Evolutionary conservation across 2,113 vertebrate species (phyloP).

Genomic region (Anhinga rufa): DNA sequence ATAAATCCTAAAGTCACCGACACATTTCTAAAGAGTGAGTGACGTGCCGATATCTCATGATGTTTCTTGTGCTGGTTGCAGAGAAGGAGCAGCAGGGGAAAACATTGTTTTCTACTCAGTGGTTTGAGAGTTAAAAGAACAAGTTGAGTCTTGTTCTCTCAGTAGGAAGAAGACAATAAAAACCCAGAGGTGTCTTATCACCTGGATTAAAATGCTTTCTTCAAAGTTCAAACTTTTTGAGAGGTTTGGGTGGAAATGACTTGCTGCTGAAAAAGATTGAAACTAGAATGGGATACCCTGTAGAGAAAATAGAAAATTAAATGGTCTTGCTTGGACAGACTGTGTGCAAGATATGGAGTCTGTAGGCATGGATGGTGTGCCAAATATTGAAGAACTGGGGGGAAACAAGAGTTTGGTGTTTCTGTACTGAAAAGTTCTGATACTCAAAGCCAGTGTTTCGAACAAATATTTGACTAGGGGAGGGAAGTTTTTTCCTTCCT

Average conservation of each 20-base stretch:
- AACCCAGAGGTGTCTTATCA: neutral
- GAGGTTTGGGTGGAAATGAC: neutral
- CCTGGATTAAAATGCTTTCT: neutral
- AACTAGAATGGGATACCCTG: neutral
- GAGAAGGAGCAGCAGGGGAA: neutral
- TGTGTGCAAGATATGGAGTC: rapidly evolving
- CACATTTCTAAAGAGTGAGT: neutral
- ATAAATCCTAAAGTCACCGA: neutral
- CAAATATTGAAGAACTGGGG: neutral
- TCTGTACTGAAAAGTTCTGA: neutral
- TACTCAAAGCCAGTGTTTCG: neutral
- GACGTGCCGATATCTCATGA: rapidly evolving
- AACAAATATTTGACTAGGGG: neutral
- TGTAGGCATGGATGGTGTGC: neutral
- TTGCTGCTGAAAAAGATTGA: neutral
- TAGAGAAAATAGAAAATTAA: neutral
- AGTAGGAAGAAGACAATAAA: neutral
- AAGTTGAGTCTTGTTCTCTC: neutral
- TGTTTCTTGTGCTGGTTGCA: neutral
- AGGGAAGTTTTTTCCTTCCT: neutral
- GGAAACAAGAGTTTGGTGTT: neutral
- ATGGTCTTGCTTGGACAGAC: neutral
- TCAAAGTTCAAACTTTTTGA: neutral
- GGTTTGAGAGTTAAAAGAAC: neutral
- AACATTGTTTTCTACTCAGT: neutral